These are phyloP conservation scores for Neodiprion fabricii DNA, from an alignment of 1,140 invertebrate genomes.

Conservation along the genomic window DNA sequence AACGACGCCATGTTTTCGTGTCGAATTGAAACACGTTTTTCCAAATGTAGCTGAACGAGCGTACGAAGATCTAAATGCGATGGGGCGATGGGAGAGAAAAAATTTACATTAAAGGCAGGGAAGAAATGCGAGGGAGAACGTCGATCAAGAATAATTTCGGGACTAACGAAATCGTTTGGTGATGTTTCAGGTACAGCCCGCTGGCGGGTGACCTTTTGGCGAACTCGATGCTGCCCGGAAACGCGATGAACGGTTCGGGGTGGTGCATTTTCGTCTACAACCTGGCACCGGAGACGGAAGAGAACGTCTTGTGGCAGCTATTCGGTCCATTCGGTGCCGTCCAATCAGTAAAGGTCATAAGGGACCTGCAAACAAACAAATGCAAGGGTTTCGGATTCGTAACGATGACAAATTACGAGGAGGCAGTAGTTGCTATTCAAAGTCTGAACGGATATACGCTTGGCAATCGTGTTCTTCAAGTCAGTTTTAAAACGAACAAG, in stretches of 20 bases:
- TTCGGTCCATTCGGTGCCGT: slow-evolving; percentile 99
- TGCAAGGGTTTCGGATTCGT: slow-evolving; percentile 99
- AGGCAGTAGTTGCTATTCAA: slow-evolving; percentile 96
- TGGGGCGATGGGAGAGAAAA: not conserved
- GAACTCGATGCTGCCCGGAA: slow-evolving; percentile 84
- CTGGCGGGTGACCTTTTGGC: slow-evolving; percentile 90
- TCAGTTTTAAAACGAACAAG: slow-evolving; percentile 97
- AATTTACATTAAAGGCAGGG: not conserved
- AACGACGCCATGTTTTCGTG: no score
- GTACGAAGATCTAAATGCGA: not conserved
- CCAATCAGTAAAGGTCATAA: slow-evolving; percentile 97
- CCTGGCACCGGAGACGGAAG: slow-evolving; percentile 96
- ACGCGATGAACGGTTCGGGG: slow-evolving; percentile 82
- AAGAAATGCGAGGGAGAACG: not conserved
- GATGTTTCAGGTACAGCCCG: slow-evolving; percentile 85
- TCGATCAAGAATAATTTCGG: not conserved
- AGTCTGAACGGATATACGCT: slow-evolving; percentile 97
- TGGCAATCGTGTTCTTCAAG: slow-evolving; percentile 96
- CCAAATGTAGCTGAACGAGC: no score
- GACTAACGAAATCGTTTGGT: not conserved
- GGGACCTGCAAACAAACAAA: slow-evolving; percentile 97
- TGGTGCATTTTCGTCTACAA: slow-evolving; percentile 99
- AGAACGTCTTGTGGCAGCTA: slow-evolving; percentile 97
- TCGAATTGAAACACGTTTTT: no score
- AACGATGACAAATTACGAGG: slow-evolving; percentile 99